Conservation (phyloP, 2,888 invertebrate genomes). For the Seira ritae region DNA sequence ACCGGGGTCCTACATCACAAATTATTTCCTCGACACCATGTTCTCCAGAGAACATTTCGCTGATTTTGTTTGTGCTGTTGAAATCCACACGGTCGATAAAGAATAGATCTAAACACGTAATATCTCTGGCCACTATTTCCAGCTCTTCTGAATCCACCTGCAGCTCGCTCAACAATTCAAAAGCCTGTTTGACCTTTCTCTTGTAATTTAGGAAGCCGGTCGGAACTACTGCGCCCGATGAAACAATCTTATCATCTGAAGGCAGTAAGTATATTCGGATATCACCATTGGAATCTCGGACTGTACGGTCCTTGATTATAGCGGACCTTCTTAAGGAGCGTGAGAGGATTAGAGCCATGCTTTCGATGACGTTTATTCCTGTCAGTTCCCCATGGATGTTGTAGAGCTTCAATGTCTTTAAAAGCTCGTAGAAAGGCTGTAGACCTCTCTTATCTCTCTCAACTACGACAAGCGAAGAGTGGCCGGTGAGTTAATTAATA, state of each 20-base stretch:
- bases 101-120: constrained; percentile 25
- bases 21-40: too few species aligned
- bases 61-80: too few species aligned
- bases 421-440: constrained; percentile 13
- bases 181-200: neutral
- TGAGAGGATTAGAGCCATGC: constrained; percentile 23
- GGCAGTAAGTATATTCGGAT: too few species aligned
- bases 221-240: constrained; percentile 12
- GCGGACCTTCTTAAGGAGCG: neutral
- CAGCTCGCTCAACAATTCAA: constrained; percentile 22
- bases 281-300: too few species aligned
- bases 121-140: constrained; percentile 3
- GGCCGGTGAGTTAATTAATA: too few species aligned
- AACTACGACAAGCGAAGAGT: too few species aligned
- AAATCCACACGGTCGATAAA: constrained; percentile 15
- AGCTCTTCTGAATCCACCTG: neutral
- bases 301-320: neutral
- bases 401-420: constrained; percentile 25
- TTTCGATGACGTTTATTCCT: neutral
- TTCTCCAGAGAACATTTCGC: too few species aligned
- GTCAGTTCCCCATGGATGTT: neutral
- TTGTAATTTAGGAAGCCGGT: constrained; percentile 23
- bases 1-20: too few species aligned
- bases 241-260: too few species aligned
- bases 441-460: neutral